A percentile compares a stretch with the other conserved stretches of the same genome.
These are phyloP conservation scores for Lapara coniferarum DNA, from an alignment of 2,888 invertebrate genomes.

Conservation along the genomic window DNA sequence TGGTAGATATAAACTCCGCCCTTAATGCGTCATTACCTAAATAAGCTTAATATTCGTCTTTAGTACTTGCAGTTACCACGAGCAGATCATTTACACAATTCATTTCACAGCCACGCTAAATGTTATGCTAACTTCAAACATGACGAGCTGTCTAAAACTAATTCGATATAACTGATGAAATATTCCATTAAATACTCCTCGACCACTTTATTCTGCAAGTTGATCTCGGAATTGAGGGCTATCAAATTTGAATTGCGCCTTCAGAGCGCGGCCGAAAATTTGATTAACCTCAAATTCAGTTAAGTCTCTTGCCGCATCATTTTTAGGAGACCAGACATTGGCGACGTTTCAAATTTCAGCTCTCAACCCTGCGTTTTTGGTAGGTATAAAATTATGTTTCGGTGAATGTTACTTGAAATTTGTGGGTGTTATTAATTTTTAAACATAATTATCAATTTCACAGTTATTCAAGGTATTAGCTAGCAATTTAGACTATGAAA, in stretches of 20 bases:
- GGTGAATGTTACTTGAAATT: not conserved
- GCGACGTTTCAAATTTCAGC: slow-evolving; percentile 25
- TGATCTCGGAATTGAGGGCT: slow-evolving; percentile 13
- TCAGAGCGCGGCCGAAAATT: slow-evolving; percentile 9
- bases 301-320: slow-evolving; percentile 6
- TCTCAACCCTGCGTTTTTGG: not conserved
- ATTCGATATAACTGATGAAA: slow-evolving; percentile 19
- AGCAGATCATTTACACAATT: not conserved
- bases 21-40: too few relatives aligned
- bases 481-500: too few relatives aligned
- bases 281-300: slow-evolving; percentile 22
- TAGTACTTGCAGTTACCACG: not conserved
- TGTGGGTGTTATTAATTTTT: not conserved
- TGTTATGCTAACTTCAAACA: not conserved
- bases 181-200: slow-evolving; percentile 16
- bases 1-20: too few relatives aligned
- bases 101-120: not conserved
- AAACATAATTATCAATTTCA: too few relatives aligned
- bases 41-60: not conserved
- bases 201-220: slow-evolving; percentile 14
- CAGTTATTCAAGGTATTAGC: too few relatives aligned
- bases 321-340: slow-evolving; percentile 19
- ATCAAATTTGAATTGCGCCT: slow-evolving; percentile 20
- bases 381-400: not conserved
- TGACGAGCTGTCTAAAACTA: not conserved